Evolutionary conservation across 2,113 vertebrate species (phyloP).

Genomic region (Cepphus grylle): DNA sequence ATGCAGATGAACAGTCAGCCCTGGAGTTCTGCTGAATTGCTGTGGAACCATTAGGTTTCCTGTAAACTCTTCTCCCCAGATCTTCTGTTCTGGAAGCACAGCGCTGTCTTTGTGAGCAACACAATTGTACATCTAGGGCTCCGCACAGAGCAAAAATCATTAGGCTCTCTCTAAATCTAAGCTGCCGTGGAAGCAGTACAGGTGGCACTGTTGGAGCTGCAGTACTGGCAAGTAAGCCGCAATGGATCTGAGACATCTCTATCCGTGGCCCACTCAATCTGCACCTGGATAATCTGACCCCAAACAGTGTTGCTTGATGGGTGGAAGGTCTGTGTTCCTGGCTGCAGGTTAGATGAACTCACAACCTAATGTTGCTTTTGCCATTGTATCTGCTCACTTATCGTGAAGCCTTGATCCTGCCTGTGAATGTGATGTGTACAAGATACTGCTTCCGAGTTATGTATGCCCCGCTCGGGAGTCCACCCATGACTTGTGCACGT

Average conservation of each 20-base stretch:
- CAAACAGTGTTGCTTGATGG: background rate
- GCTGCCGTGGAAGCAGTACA: background rate
- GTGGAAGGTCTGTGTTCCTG: background rate
- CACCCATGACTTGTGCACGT: background rate
- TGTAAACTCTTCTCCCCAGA: background rate
- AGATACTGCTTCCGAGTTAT: background rate
- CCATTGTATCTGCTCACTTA: background rate
- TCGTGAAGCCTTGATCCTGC: background rate
- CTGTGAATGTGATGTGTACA: background rate
- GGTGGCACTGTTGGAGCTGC: background rate
- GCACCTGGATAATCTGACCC: background rate
- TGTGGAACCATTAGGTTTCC: background rate
- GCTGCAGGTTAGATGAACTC: background rate
- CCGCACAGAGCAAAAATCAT: background rate
- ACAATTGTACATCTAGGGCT: background rate
- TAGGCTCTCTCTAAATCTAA: background rate
- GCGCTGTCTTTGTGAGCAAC: background rate
- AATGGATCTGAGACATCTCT: background rate
- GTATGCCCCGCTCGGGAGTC: background rate
- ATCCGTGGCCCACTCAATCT: background rate
- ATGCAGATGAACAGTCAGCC: rapidly evolving
- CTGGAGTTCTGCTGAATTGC: background rate
- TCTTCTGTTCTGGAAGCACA: background rate
- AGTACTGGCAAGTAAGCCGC: rapidly evolving
- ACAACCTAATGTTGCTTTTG: background rate